Conservation (phyloP, 2,888 invertebrate species). For the Cremastinae sp. region DNA sequence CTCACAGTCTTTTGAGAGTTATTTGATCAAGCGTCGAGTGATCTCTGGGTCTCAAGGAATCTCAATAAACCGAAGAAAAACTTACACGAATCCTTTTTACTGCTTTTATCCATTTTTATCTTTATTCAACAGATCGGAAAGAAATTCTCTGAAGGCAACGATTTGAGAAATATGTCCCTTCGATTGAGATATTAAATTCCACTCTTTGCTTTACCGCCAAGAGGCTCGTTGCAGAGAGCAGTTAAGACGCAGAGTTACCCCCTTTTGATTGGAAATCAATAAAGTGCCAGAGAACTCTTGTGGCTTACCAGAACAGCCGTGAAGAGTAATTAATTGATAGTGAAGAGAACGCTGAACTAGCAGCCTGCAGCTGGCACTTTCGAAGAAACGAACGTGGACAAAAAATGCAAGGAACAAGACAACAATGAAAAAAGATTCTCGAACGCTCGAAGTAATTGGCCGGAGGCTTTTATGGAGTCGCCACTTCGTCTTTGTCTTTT, state of each 20-base stretch:
- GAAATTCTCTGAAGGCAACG: background rate
- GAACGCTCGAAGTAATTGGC: constrained; percentile 38
- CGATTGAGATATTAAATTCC: background rate
- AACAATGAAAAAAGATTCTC: constrained; percentile 24
- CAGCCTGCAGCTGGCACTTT: constrained; percentile 40
- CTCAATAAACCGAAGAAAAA: background rate
- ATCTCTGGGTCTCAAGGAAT: background rate
- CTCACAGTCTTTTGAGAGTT: too few relatives aligned
- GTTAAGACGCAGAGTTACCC: constrained; percentile 20
- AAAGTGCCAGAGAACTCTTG: constrained; percentile 32
- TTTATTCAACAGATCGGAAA: background rate
- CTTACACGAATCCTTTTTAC: background rate
- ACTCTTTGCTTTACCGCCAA: background rate
- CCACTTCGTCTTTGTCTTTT: background rate
- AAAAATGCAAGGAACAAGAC: constrained; percentile 14
- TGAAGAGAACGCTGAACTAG: constrained; percentile 27
- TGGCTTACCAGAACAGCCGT: constrained; percentile 21
- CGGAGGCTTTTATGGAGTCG: constrained; percentile 1
- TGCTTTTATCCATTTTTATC: too few relatives aligned
- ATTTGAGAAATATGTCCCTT: background rate
- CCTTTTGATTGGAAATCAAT: constrained; percentile 54
- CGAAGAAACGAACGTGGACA: background rate
- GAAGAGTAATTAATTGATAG: constrained; percentile 54
- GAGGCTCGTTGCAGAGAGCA: background rate
- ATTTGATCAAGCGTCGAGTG: constrained; percentile 40